Conservation (phyloP, 2,888 invertebrate species). For the Nephrotoma flavescens region DNA sequence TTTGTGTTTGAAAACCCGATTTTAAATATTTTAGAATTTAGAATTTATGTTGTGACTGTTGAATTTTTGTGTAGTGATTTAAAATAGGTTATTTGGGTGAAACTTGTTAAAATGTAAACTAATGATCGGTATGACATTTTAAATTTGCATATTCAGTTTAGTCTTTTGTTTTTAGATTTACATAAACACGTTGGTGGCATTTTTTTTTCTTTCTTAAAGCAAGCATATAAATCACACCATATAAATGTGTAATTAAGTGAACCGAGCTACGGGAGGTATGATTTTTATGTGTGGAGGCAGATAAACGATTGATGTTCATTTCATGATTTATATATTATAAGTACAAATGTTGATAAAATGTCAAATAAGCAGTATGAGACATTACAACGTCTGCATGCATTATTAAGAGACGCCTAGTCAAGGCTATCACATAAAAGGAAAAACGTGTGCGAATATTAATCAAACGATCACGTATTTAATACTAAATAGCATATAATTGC, state of each 20-base stretch:
- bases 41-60: not conserved
- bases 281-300: not conserved
- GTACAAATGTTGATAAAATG: not conserved
- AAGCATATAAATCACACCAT: not conserved
- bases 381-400: not conserved
- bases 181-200: not conserved
- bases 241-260: not conserved
- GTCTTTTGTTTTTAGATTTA: not conserved
- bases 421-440: not conserved
- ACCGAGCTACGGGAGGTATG: not conserved
- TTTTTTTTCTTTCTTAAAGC: not conserved
- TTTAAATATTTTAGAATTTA: not conserved
- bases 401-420: not conserved
- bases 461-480: no score
- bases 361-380: not conserved
- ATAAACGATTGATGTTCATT: not conserved
- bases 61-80: not conserved
- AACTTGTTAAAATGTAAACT: not conserved
- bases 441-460: not conserved
- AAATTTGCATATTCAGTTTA: not conserved
- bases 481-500: no score
- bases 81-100: not conserved
- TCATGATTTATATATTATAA: not conserved
- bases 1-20: not conserved
- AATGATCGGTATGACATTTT: not conserved